Base-by-base conservation (phyloP, 2,113 vertebrate species). In the Zosterops pallidus region DNA sequence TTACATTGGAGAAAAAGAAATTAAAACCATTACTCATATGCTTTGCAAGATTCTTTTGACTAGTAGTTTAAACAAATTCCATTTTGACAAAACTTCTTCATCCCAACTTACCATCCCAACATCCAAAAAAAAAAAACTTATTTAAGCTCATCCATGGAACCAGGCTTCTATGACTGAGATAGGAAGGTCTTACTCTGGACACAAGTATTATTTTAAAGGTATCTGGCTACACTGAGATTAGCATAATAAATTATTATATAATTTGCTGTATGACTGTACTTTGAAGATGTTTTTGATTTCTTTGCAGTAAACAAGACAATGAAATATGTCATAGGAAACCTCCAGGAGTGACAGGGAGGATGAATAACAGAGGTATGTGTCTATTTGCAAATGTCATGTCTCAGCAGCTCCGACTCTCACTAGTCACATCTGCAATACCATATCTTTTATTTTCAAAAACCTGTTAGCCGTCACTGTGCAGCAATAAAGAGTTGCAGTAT, bases 351-450 rank as follows among this genome's bases (percentile, higher is more conserved):
- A 15, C 31, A 49, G 46, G 0, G 2, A 76, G 28, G 57, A 25
- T 49, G 29, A 55, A 14, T 14, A 47, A 17, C 7, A 42, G 46
- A 60, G 50, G 19, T 35, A 12, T 35, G 39, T 33, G 15, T 23
- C 18, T 24, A 2, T 26, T 42, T 14, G 11, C 1, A 5, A 75
- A 33, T 6, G 2, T 46, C 6, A 12, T 6, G 5, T 28, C 35
- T 47, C 12, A 1, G 15, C 1, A 5, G 56, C 39, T 60, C 72
- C 59, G 64, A 2, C 28, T 21, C 41, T 22, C 11, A 20, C 12
- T 29, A 4, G 29, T 6, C 71, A 16, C 20, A 20, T 12, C 29
- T 79, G 29, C 0, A 0, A 35, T 4, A 46, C 11, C 0, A 2
- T 12, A 25, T 29, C 16, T 46, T 17, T 22, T 35, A 17, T 6